Base-by-base conservation (phyloP, 2,113 vertebrate genomes). In the Orthonyx spaldingii region DNA sequence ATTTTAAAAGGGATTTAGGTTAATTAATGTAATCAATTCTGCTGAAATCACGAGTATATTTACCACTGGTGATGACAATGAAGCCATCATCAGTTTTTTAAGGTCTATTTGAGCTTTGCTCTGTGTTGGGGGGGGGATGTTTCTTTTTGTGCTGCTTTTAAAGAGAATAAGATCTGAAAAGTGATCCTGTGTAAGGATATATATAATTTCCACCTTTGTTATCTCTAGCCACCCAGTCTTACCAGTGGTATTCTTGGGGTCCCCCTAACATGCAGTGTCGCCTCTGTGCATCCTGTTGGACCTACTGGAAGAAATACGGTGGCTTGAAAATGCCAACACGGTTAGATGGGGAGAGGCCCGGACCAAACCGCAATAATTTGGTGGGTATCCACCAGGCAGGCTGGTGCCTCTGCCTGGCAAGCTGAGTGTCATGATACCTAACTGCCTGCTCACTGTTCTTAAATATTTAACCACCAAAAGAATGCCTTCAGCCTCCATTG, bases 161-260 rank as follows among this genome's bases (percentile, higher is more conserved):
- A 95, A 87, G 80, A 75, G 63, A 87, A 93, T 87, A 92, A 96
- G 47, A 87, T 94, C 90, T 96, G 90, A 86, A 94, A 91, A 96
- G 87, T 84, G 95, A 93, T 97, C 96, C 97, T 94, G 97, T 96
- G 95, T 97, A 98, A 98, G 97, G 94, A 97, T 96, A 90, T 96
- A 97, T 97, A 96, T 98, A 97, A 97, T 98, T 94, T 98, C 95
- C 97, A 97, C 97, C 97, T 97, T 96, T 98, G 97, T 98, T 98
- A 95, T 98, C 97, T 96, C 97, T 94, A 99, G 99, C 99, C 96
- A 98, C 98, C 96, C 99, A 98, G 97, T 99, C 99, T 90, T 99
- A 99, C 98, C 99, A 99, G 98, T 99, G 99, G 99, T 99, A 99
- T 98, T 99, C 99, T 91, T 99, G 99, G 99, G 99, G 99, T 90